Conservation (phyloP, 2,888 invertebrate species). For the Zhuqinia jingwanae region DNA sequence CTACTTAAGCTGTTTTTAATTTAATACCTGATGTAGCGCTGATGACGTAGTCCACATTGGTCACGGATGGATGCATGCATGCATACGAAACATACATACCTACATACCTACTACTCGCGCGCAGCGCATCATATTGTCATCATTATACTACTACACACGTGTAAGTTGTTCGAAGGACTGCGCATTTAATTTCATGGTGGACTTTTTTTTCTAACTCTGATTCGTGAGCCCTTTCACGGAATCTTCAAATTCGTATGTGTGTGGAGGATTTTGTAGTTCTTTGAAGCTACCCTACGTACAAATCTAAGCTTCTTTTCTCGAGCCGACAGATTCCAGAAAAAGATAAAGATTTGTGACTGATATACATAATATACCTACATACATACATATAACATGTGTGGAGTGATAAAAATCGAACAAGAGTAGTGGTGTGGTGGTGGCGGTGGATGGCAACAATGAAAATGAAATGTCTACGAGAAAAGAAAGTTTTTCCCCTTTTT, state of each 20-base stretch:
- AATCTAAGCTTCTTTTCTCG: constrained; percentile 23
- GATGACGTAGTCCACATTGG: too few species aligned
- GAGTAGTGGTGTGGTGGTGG: background rate
- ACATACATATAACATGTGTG: background rate
- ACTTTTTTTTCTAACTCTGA: background rate
- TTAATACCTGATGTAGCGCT: background rate
- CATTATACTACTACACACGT: background rate
- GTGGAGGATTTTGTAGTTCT: background rate
- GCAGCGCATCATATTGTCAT: background rate
- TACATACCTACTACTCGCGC: too few species aligned
- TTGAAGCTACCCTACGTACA: constrained; percentile 24
- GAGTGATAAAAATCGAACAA: constrained; percentile 35
- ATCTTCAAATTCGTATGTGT: background rate
- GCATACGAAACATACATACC: too few species aligned
- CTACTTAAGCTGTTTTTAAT: constrained; percentile 45
- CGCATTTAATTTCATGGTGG: background rate
- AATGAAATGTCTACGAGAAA: constrained; percentile 25
- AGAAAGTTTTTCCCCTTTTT: constrained; percentile 11
- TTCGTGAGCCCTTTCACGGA: background rate
- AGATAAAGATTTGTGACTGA: background rate
- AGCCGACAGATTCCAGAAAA: constrained; percentile 4
- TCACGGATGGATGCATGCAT: too few species aligned
- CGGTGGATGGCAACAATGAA: too few species aligned
- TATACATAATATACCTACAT: background rate
- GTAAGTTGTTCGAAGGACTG: background rate